These are phyloP conservation scores for Tenthredo notha DNA, from an alignment of 2,888 invertebrate genomes.

Conservation along the genomic window DNA sequence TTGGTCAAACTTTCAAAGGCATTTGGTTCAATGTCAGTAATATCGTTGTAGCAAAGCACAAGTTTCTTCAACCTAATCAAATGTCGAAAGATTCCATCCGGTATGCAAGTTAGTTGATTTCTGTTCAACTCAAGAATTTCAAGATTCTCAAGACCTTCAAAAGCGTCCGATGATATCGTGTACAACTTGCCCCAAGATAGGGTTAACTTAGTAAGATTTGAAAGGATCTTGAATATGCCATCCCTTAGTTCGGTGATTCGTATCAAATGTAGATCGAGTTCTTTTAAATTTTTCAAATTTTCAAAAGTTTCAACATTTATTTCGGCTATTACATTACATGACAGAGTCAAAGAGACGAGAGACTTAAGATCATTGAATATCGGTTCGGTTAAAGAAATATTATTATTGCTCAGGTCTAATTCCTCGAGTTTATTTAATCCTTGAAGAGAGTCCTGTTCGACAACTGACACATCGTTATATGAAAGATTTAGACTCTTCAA, in stretches of 20 bases:
- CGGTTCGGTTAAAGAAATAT: conserved; percentile 23
- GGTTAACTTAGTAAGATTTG: conserved; percentile 38
- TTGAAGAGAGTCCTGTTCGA: neutral
- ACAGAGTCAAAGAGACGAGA: conserved; percentile 5
- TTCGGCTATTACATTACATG: conserved; percentile 51
- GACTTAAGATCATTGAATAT: conserved; percentile 26
- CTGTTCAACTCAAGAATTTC: conserved; percentile 50
- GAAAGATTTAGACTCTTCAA: conserved; percentile 36
- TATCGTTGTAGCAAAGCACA: conserved; percentile 49
- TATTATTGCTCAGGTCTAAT: conserved; percentile 49
- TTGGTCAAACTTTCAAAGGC: conserved; percentile 39
- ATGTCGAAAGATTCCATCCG: conserved; percentile 35
- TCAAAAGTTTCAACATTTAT: conserved; percentile 24
- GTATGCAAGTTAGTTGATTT: conserved; percentile 47
- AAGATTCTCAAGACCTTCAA: conserved; percentile 23
- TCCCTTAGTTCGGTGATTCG: conserved; percentile 47
- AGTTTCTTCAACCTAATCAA: conserved; percentile 31
- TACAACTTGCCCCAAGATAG: conserved; percentile 43
- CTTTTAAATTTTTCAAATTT: conserved; percentile 20
- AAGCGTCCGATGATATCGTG: conserved; percentile 16
- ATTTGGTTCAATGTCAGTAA: conserved; percentile 35
- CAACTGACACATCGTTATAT: conserved; percentile 37
- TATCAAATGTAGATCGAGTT: conserved; percentile 47
- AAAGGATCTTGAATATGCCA: conserved; percentile 26
- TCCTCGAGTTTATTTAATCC: conserved; percentile 32